Evolutionary conservation across 2,797 vertebrate genomes (phyloP), one percentile per base, ranked within the genome.

Genomic region (Melanogrammus aeglefinus): DNA sequence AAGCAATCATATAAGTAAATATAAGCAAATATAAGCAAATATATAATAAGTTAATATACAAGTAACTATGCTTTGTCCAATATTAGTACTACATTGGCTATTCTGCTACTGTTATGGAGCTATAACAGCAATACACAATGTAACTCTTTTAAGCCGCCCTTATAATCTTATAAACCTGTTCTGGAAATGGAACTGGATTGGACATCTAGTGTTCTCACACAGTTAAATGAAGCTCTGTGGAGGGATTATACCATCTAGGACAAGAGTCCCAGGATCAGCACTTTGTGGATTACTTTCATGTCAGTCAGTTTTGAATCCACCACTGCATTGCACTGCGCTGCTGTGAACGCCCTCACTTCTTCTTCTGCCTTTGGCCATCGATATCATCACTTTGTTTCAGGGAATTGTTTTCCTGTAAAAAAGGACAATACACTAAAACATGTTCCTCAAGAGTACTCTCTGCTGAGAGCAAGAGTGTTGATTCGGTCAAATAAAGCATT

Each of bases 381-480:
- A 88, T 83, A 73, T 89, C 90, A 89, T 89, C 85, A 57, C 76
- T 89, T 86, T 83, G 80, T 84, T 87, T 81, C 77, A 79, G 83
- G 83, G 86, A 90, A 88, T 84, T 86, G 84, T 80, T 57, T 57
- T 57, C 18, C 44, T 47, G 33, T 24, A 27, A 2, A 82, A 39
- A 80, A 2, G 27, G 66, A 36, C 51, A 74, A 47, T 75, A 14
- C 47, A 57, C 47, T 18, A 21, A 21, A 57, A 57, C 47, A 21
- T 57, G 14, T 4, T 4, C 47, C 47, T 57, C 18, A 3, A 6
- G 47, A 6, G 41, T 16, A 44, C 14, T 44, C 41, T 2, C 41
- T 44, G 41, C 41, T 44, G 47, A 57, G 47, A 6, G 18, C 16
- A 44, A 44, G 47, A 57, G 47, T 18, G 18, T 4, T 18, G 6